Evolutionary conservation across 1,140 invertebrate species (phyloP), one percentile per base, ranked within the genome.

Genomic region (Drosophila sucinea): DNA sequence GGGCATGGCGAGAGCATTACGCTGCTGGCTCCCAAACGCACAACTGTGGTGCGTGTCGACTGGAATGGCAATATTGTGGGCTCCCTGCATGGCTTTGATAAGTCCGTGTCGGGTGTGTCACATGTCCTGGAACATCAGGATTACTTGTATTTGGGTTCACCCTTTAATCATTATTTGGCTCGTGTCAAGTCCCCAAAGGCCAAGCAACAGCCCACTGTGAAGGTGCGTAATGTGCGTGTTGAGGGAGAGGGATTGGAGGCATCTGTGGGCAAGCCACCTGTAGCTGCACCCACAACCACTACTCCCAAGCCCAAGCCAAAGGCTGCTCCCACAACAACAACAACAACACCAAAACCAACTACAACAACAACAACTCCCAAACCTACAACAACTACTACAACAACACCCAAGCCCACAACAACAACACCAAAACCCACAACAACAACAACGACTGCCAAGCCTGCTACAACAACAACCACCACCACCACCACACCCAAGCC

Each of bases 131-230:
- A 95, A 41, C 93, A 91, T 76, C 92, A 93, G 61, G 92, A 94
- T 67, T 91, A 93, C 74, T 77, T 94, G 3, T 93, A 93, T 47
- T 78, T 93, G 27, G 94, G 97, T 11, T 95, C 94, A n/a, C 96
- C 96, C 6, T 94, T 93, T 70, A 94, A 95, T 81, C 91, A 95
- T 27, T 96, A 94, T 79, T 90, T 97, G 51, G 95, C 93, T 3
- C 93, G 94, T 75, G 93, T 94, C 0, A 93, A 94, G 38, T 91
- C 95, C 8, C 90, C 93, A 62, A 87, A 94, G 79, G 90, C 94
- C 5, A 87, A 83, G 54, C 90, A 83, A 47, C 90, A 90, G 62
- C 91, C 89, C 41, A 92, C 94, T 70, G 58, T 92, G 0, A 92
- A 91, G 61, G 80, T 92, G 7, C 79, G 79, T 4, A 92, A 92